Percentiles rank a stretch among this genome's conserved stretches.
Conservation (phyloP, 1,140 invertebrate species). For the Lysiphlebus fabarum region DNA sequence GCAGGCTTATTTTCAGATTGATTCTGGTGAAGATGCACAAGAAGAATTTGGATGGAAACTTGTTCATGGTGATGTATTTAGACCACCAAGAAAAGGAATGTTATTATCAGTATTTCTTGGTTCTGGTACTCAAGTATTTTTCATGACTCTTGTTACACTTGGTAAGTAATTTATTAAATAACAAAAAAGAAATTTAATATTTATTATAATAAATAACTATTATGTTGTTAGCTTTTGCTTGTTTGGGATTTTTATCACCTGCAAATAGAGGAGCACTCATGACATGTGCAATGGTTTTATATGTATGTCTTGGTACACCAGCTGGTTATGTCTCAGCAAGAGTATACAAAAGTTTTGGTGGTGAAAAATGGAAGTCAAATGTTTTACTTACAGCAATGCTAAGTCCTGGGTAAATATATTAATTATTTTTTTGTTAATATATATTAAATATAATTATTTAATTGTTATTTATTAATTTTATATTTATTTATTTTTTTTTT, state of each 20-base stretch:
- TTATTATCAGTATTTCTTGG: constrained; percentile 91
- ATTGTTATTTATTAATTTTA: constrained; percentile 18
- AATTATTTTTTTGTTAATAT: no score
- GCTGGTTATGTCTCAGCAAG: constrained; percentile 94
- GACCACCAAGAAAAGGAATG: constrained; percentile 96
- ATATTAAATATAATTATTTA: constrained; percentile 18
- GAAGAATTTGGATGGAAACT: constrained; percentile 99
- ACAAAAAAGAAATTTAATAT: no score
- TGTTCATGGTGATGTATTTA: constrained; percentile 92
- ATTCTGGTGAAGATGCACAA: constrained; percentile 93
- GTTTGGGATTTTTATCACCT: constrained; percentile 95
- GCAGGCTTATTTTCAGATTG: constrained; percentile 66
- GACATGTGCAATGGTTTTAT: constrained; percentile 95
- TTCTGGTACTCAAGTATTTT: constrained; percentile 86
- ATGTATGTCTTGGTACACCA: constrained; percentile 90
- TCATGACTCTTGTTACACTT: constrained; percentile 69
- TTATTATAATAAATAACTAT: no score
- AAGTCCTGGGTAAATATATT: constrained; percentile 79
- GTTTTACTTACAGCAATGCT: constrained; percentile 93
- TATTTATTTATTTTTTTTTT: constrained; percentile 26
- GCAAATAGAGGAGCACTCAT: constrained; percentile 97
- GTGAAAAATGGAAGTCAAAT: constrained; percentile 98
- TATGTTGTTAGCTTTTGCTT: constrained; percentile 97
- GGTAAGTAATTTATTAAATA: constrained; percentile 37
- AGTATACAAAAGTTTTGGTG: constrained; percentile 97